Conservation (phyloP, 2,113 vertebrate genomes). For the Monopterus albus region DNA sequence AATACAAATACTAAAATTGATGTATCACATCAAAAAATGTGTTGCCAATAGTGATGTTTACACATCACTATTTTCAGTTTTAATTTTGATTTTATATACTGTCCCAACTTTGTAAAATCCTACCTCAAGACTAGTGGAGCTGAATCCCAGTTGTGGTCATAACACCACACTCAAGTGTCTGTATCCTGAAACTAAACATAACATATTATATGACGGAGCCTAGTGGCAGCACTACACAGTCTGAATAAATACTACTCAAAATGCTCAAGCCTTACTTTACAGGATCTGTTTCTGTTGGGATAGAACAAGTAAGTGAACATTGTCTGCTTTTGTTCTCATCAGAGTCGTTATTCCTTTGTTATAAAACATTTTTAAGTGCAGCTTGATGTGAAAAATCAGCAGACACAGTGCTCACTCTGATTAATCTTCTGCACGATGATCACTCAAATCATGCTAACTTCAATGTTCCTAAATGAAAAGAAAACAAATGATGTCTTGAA, state of each 20-base stretch:
- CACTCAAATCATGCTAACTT: constrained; percentile 7
- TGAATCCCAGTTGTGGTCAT: constrained; percentile 11
- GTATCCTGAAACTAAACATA: constrained; percentile 39
- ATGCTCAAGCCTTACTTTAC: constrained; percentile 29
- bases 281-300: constrained; percentile 24
- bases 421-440: not conserved
- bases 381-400: constrained; percentile 16
- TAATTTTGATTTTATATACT: too few species aligned
- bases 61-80: too few species aligned
- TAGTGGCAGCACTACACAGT: constrained; percentile 1
- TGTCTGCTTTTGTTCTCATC: constrained; percentile 2
- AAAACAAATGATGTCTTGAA: constrained; percentile 17
- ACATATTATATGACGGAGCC: constrained; percentile 41
- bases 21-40: too few species aligned
- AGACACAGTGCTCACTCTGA: constrained; percentile 11
- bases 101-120: too few species aligned
- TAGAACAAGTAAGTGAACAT: constrained; percentile 16
- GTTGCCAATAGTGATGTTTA: too few species aligned
- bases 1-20: too few species aligned
- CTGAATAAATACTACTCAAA: constrained; percentile 25
- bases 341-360: not conserved
- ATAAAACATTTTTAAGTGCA: not conserved
- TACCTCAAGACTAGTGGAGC: not conserved
- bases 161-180: constrained; percentile 19
- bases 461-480: constrained; percentile 11